Evolutionary conservation across 1,140 invertebrate genomes (phyloP).

Genomic region (Drosophila dunni): DNA sequence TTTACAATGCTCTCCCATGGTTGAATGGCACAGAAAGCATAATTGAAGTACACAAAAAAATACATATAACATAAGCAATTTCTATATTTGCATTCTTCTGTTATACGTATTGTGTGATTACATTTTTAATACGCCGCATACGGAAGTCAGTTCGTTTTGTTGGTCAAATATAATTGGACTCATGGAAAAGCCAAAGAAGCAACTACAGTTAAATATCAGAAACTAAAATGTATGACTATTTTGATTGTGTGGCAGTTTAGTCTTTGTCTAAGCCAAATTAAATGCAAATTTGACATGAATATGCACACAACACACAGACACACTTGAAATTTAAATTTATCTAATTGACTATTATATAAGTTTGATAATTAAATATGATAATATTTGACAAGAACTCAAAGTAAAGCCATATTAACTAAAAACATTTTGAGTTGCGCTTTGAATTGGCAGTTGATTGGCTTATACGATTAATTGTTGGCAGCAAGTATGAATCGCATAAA

Average conservation of each 20-base stretch:
- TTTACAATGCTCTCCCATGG: neutral
- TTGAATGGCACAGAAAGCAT: neutral
- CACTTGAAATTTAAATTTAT: too few species aligned
- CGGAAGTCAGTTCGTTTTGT: neutral
- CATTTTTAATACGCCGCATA: neutral
- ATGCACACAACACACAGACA: too few species aligned
- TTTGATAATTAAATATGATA: too few species aligned
- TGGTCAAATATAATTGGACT: neutral
- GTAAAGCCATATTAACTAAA: neutral
- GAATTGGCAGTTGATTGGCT: conserved; percentile 23
- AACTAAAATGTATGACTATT: too few species aligned
- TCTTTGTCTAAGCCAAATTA: too few species aligned
- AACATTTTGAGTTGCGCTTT: neutral
- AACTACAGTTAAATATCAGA: neutral
- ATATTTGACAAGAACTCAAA: too few species aligned
- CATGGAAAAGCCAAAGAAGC: neutral
- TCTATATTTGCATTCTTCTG: neutral
- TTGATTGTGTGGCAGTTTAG: too few species aligned
- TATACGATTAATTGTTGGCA: neutral
- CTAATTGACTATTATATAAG: too few species aligned
- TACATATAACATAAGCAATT: neutral
- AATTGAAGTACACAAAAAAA: neutral
- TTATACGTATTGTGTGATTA: neutral
- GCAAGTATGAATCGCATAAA: neutral
- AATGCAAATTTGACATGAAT: too few species aligned